Percentiles rank a stretch among this genome's conserved stretches.
phyloP scores from a whole-genome alignment of 2,113 vertebrate genomes.

The Furnarius figulus region DNA sequence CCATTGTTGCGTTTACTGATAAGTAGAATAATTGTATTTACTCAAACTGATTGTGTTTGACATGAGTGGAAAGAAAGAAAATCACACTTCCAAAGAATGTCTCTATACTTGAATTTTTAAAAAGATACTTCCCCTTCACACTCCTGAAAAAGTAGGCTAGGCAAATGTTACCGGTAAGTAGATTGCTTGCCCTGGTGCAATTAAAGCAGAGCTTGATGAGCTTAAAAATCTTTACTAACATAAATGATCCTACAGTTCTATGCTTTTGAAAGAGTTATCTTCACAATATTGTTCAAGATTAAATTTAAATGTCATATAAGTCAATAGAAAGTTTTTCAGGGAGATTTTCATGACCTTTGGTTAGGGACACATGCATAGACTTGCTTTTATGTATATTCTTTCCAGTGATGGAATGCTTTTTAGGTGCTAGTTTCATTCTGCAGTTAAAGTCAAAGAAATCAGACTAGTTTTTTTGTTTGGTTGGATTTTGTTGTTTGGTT shows the following conservation, averaged over 20 bases:
- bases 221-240: background rate
- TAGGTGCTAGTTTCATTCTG: background rate
- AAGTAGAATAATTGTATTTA: background rate
- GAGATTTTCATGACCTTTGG: background rate
- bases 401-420: background rate
- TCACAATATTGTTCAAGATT: background rate
- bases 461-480: no score
- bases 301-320: background rate
- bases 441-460: background rate
- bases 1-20: background rate
- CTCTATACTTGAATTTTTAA: background rate
- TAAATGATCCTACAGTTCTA: background rate
- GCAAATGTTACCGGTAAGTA: background rate
- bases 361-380: background rate
- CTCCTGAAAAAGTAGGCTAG: background rate
- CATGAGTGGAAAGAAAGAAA: background rate
- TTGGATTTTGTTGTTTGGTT: no score
- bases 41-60: background rate
- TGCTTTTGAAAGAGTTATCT: background rate
- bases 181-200: background rate
- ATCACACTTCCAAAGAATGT: background rate
- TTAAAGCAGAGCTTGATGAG: background rate
- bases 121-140: background rate
- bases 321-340: background rate
- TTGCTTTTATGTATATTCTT: background rate